phyloP scores from a whole-genome alignment of 64 coral and sea anemone genomes.

The Astreopora myriophthalma region DNA sequence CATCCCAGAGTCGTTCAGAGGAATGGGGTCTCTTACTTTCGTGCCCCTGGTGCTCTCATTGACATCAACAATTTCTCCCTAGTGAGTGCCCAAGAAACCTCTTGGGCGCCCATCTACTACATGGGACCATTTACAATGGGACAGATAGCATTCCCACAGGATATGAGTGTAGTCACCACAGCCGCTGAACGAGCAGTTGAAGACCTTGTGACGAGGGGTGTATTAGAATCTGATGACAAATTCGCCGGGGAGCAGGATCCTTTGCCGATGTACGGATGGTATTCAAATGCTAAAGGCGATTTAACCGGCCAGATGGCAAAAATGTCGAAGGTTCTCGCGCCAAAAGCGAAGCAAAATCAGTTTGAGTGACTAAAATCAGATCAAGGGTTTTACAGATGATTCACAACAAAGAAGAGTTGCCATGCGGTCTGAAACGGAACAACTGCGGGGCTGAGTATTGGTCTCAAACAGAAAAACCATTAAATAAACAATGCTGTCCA shows the following conservation, averaged over 20 bases:
- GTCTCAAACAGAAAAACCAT: no score
- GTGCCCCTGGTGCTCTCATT: slow-evolving; percentile 52
- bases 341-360: no score
- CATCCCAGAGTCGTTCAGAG: slow-evolving; percentile 18
- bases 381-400: no score
- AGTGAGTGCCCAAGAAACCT: not conserved
- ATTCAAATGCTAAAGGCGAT: slow-evolving; percentile 11
- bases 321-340: not conserved
- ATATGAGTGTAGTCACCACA: slow-evolving; percentile 34
- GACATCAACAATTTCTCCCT: slow-evolving; percentile 62
- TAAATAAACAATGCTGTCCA: no score
- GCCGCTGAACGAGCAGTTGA: slow-evolving; percentile 35
- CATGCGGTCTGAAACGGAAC: no score
- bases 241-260: slow-evolving; percentile 39
- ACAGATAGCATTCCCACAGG: slow-evolving; percentile 52
- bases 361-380: no score
- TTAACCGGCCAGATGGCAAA: not conserved
- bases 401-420: not conserved
- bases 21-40: slow-evolving; percentile 37
- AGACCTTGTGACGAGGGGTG: slow-evolving; percentile 41
- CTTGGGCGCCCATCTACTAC: slow-evolving; percentile 47
- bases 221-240: not conserved
- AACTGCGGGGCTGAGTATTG: no score
- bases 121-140: slow-evolving; percentile 55
- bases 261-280: slow-evolving; percentile 49